phyloP scores from a whole-genome alignment of 2,113 vertebrate species.

The Syngnathus scovelli region DNA sequence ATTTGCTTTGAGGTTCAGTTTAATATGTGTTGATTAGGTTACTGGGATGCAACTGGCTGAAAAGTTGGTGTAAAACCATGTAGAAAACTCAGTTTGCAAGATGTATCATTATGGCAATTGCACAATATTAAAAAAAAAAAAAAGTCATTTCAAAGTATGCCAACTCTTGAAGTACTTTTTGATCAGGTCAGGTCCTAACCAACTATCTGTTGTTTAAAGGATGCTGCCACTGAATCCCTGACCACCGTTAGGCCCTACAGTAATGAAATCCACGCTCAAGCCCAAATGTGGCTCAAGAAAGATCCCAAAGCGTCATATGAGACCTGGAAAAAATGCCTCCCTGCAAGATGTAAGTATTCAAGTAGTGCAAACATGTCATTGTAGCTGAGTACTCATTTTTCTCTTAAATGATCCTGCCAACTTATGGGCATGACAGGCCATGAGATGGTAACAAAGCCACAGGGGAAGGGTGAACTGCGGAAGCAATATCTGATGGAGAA shows the following conservation, averaged over 20 bases:
- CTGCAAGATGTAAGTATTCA: slow-evolving; percentile 80
- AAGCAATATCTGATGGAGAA: slow-evolving; percentile 91
- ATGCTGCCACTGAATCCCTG: slow-evolving; percentile 86
- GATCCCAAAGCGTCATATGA: slow-evolving; percentile 95
- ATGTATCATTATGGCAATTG: background rate
- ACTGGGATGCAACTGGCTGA: background rate
- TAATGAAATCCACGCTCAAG: slow-evolving; percentile 97
- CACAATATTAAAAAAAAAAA: background rate
- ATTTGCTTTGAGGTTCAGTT: background rate
- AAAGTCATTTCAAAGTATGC: background rate
- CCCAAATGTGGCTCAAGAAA: slow-evolving; percentile 96
- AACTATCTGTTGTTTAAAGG: slow-evolving; percentile 64
- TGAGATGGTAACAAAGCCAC: slow-evolving; percentile 81
- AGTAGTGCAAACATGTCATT: background rate
- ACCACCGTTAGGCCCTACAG: slow-evolving; percentile 96
- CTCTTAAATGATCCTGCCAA: background rate
- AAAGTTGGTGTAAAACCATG: background rate
- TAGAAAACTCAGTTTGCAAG: background rate
- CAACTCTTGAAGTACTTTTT: background rate
- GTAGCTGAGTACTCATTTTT: background rate
- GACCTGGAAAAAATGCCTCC: slow-evolving; percentile 97
- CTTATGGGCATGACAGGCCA: slow-evolving; percentile 50
- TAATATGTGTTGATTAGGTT: background rate
- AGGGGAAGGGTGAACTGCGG: slow-evolving; percentile 82
- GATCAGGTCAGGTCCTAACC: background rate